These are phyloP conservation scores for Thripadectes ignobilis DNA, from an alignment of 2,797 vertebrate species.

Conservation along the genomic window DNA sequence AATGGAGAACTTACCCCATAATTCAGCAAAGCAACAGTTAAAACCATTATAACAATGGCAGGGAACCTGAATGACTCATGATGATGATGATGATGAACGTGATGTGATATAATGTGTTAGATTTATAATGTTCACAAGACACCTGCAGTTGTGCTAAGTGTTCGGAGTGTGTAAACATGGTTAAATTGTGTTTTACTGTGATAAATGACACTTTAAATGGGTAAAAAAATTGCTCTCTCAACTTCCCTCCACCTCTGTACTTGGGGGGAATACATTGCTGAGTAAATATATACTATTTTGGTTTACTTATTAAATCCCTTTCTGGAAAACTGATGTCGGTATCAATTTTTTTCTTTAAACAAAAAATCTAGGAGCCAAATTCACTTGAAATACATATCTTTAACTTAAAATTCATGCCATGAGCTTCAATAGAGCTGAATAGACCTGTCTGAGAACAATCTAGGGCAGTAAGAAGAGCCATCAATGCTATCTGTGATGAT, in stretches of 20 bases:
- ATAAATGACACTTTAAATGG: background rate
- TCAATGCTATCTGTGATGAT: background rate
- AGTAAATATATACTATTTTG: background rate
- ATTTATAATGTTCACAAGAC: background rate
- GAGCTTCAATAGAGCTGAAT: background rate
- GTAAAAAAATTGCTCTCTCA: background rate
- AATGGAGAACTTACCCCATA: background rate
- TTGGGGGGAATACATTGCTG: background rate
- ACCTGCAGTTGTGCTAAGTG: background rate
- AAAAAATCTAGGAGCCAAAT: background rate
- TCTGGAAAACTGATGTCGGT: background rate
- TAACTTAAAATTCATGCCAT: background rate
- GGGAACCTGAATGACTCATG: background rate
- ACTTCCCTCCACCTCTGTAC: background rate
- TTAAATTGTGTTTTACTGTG: background rate
- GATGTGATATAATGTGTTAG: background rate
- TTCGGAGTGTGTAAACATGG: background rate
- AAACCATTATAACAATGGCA: background rate
- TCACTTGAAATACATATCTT: background rate
- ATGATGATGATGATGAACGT: background rate
- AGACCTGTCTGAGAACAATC: background rate
- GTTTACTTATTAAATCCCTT: slow-evolving; percentile 20
- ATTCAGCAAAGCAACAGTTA: background rate
- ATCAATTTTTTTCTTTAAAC: background rate
- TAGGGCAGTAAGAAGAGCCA: background rate